A percentile compares a stretch with the other conserved stretches of the same genome.
These are phyloP conservation scores for Chaenocephalus aceratus DNA, from an alignment of 2,113 vertebrate genomes.

Conservation along the genomic window DNA sequence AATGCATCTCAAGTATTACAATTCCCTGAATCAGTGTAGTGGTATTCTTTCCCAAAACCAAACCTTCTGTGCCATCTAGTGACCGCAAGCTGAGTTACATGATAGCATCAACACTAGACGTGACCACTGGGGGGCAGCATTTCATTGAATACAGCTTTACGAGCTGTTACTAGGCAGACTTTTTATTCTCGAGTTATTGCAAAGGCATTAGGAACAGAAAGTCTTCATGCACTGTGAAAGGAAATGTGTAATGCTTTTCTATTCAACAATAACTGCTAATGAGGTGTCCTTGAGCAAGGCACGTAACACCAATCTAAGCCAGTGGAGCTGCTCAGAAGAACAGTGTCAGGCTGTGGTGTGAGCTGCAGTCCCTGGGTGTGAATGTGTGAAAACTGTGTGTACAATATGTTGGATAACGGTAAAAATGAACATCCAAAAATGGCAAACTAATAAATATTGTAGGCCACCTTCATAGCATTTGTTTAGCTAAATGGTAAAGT, in stretches of 20 bases:
- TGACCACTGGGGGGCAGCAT: conserved; percentile 26
- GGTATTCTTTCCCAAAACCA: conserved; percentile 13
- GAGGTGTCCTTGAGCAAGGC: background rate
- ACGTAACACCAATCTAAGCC: background rate
- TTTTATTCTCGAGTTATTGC: background rate
- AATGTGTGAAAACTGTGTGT: background rate
- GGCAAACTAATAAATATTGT: background rate
- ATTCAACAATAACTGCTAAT: background rate
- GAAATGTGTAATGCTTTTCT: background rate
- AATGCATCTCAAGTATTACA: background rate
- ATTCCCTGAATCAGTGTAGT: background rate
- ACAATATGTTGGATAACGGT: background rate
- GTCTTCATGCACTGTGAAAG: background rate
- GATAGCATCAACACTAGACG: fast-evolving
- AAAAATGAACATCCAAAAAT: background rate
- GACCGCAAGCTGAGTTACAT: background rate
- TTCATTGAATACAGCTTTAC: background rate
- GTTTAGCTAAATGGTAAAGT: too few species aligned
- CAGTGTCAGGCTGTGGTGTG: background rate
- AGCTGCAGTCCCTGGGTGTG: background rate
- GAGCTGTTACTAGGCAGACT: background rate
- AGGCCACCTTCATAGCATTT: too few species aligned
- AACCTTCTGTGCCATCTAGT: conserved; percentile 62
- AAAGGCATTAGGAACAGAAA: too few species aligned
- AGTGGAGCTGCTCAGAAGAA: background rate